Evolutionary conservation across 2,113 vertebrate species (phyloP), one percentile per base, ranked within the genome.

Genomic region (Grallaria varia): DNA sequence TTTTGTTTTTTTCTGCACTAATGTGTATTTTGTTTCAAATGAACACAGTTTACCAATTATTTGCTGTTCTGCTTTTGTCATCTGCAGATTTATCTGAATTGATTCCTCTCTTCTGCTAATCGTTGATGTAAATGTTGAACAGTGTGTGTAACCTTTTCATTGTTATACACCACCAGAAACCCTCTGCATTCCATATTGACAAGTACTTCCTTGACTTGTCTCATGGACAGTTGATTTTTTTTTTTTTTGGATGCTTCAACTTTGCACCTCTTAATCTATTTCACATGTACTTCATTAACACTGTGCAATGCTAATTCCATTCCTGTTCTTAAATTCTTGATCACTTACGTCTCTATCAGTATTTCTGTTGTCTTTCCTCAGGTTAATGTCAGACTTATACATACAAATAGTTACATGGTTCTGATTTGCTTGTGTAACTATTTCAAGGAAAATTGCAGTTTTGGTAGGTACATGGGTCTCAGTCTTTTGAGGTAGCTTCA

Each of bases 61-160:
- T 93, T 85, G 30, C 82, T 80, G n/a, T 77, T 92, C 63, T 83
- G 72, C 63, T 94, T 88, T 92, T 96, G 71, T 90, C 58, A 37
- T 79, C 68, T 56, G 59, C 49, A 78, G 68, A 66, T 83, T 88
- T 93, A 45, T 33, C 37, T 93, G 52, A 79, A 88, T 83, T 90
- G 66, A 83, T 95, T 95, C 59, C 24, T 89, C 45, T 75, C 69
- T 78, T 89, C 30, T 67, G 0, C 44, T 89, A 68, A 90, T 91
- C 63, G 76, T 67, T 58, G 82, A 66, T 69, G 79, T 85, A 88
- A 88, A 84, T 45, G 72, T 73, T 82, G 76, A 79, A 83, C 49
- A 68, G 23, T 75, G 28, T 31, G 12, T 56, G 37, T 69, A 83
- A 83, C 53, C 31, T 90, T 90, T 86, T 75, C 19, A 25, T 85